Base-by-base conservation (phyloP, 53 echinoderm and acorn worm genomes). In the Stichopus horrens region DNA sequence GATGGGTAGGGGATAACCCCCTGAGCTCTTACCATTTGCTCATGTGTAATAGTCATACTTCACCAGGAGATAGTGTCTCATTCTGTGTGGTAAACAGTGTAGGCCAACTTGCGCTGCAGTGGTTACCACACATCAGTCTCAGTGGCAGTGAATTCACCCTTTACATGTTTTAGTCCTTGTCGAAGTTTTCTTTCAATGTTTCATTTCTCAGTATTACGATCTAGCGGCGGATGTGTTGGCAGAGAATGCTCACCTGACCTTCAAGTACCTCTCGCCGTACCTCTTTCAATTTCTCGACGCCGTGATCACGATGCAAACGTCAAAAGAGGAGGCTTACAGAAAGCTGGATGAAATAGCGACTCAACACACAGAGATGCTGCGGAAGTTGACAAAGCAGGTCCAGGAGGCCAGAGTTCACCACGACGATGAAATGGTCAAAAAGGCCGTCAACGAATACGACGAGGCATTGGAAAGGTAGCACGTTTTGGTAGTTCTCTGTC, bases 311-410 rank as follows among this genome's bases (percentile, higher is more conserved):
- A 96, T 96, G 94, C 99, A 99, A 66, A 99, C 99, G 5, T 93
- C 99, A 10, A 92, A 90, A 65, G 99, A 99, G 60, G 99, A 96
- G 71, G 99, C 99, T 6, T 99, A 99, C 80, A 92, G 99, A 20
- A 96, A 96, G 52, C 91, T 99, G 19, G 99, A 99, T 60, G 99
- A 99, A 92, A 94, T 96, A 90, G 99, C 99, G 19, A 94, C 99
- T 0, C 83, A 91, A 21, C 94, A 99, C 54, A 99, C 99, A 0
- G 99, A 99, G 76, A 96, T 96, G 96, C 93, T 99, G 37, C 86
- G 99, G 58, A 99, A 99, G 75, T 91, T 99, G 56, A 99, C 99
- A 76, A 99, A 99, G 83, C 93, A 96, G 93, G 99, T 99, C 7
- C 99, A 99, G 79, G 99, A 96, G 63, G 94, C 99, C 1, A 89